These are phyloP conservation scores for Lycocerus yunnanus DNA, from an alignment of 2,888 invertebrate genomes.

Conservation along the genomic window DNA sequence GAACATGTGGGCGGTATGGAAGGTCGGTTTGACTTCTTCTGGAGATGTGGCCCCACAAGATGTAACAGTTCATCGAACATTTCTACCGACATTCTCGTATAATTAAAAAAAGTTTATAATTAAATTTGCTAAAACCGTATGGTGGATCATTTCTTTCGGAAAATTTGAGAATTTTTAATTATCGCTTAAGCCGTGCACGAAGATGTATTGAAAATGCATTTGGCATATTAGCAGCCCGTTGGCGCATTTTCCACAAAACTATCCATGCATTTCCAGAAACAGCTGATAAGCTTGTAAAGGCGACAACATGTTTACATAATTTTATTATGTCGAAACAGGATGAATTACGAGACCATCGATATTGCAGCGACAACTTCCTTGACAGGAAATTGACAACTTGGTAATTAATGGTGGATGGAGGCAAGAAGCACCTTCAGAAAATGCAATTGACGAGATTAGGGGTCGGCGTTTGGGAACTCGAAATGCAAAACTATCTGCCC, in stretches of 20 bases:
- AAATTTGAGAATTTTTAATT: not conserved
- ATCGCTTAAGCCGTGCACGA: not conserved
- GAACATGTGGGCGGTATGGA: no score
- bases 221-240: not conserved
- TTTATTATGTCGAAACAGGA: not conserved
- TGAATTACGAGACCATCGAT: not conserved
- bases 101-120: no score
- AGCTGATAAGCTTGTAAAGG: not conserved
- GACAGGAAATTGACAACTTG: not conserved
- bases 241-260: not conserved
- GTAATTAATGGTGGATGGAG: not conserved
- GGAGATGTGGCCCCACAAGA: no score
- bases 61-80: no score
- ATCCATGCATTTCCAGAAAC: not conserved
- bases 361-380: not conserved
- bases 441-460: not conserved
- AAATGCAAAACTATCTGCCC: no score
- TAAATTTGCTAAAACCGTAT: slow-evolving; percentile 32
- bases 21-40: no score
- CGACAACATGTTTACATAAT: not conserved
- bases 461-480: no score
- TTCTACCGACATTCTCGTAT: no score
- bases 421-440: not conserved
- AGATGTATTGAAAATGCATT: not conserved
- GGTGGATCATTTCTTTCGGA: slow-evolving; percentile 30